Base-by-base conservation (phyloP, 2,797 vertebrate species). In the Leuciscus waleckii region DNA sequence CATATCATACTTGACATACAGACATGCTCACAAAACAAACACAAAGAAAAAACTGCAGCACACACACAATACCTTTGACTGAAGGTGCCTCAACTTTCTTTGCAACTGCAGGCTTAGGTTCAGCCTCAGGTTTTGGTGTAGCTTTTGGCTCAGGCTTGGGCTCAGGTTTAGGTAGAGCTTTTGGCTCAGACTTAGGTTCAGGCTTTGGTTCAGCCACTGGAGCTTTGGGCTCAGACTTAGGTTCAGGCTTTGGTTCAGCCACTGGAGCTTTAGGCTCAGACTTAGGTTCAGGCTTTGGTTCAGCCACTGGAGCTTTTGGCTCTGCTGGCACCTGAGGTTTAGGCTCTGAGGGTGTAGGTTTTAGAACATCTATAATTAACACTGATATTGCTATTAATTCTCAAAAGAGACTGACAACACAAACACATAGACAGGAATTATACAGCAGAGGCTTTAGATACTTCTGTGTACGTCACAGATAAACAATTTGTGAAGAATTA, bases 1-100 rank as follows among this genome's bases (percentile, higher is more conserved):
- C 29, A 76, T 23, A 87, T 61, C 82, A 41, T 41, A 81, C 32
- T 81, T 7, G 75, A 85, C 37, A 77, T 21, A 81, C 46, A 86
- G 69, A 80, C 43, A 83, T 26, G 77, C 17, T 56, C 10, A 82
- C 19, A 58, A 73, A 32, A 81, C 19, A 71, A 68, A 83, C 75
- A 85, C 26, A 88, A 32, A 80, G 65, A 63, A 76, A 26, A 76
- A 49, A 78, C 65, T 63, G 61, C 67, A 73, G 85, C 11, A 85
- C 21, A 46, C 86, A 83, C 5, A 58, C 75, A 46, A 89, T 97
- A 99, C 97, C 97, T 97, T 91, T 94, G 37, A 88, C 77, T 89
- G 91, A 85, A 26, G 91, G 89, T 65, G 90, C 86, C 82, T 94
- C 95, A 77, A 93, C 65, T 81, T 90, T 91, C 94, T 87, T 92